Evolutionary conservation across 2,113 vertebrate genomes (phyloP).

Genomic region (Spermophilus dauricus): DNA sequence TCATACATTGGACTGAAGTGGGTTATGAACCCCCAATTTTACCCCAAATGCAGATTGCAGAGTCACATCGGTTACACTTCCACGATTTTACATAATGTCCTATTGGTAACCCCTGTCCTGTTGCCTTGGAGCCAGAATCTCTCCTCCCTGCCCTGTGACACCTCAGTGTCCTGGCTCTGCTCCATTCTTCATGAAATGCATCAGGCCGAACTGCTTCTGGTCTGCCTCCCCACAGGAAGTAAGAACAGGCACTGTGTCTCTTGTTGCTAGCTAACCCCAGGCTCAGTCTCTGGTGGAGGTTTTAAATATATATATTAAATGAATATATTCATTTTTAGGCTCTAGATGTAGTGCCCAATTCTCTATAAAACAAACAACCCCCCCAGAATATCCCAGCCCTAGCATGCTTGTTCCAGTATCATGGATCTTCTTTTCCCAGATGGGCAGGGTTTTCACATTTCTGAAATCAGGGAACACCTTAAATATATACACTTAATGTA

Average conservation of each 20-base stretch:
- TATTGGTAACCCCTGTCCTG: not conserved
- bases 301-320: not conserved
- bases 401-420: not conserved
- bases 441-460: not conserved
- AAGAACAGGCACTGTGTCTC: not conserved
- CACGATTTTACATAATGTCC: too few species aligned
- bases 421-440: not conserved
- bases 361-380: not conserved
- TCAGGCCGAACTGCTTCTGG: not conserved
- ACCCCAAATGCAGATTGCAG: too few species aligned
- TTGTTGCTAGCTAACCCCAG: not conserved
- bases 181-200: not conserved
- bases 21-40: too few species aligned
- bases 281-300: not conserved
- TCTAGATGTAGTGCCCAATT: not conserved
- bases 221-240: not conserved
- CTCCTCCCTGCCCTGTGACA: fast-evolving
- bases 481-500: slow-evolving; percentile 1
- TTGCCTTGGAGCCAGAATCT: not conserved
- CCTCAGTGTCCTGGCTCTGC: not conserved
- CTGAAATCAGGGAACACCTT: not conserved
- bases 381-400: not conserved
- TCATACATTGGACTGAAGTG: too few species aligned
- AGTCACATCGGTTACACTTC: too few species aligned
- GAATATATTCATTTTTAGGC: not conserved